Evolutionary conservation across 2,888 invertebrate species (phyloP).

Genomic region (Rhagium mordax): DNA sequence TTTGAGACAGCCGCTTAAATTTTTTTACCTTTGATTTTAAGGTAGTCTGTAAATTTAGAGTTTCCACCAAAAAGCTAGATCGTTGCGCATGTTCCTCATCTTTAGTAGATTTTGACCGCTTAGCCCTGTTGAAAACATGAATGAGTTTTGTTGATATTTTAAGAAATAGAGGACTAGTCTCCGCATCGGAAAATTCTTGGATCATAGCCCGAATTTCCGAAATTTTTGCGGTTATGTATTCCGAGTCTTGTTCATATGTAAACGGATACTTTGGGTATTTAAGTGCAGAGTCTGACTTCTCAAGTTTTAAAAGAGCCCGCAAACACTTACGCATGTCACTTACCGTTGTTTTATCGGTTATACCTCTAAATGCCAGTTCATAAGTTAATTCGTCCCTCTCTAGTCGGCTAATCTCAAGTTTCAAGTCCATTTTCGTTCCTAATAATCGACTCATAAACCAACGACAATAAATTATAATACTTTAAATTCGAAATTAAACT

Average conservation of each 20-base stretch:
- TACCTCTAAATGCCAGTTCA: neutral
- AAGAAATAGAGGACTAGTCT: too few relatives aligned
- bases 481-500: too few relatives aligned
- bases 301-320: neutral
- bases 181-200: too few relatives aligned
- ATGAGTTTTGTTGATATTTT: too few relatives aligned
- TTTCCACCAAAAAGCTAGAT: neutral
- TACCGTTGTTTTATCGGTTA: neutral
- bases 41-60: neutral
- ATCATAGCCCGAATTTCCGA: neutral
- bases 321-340: neutral
- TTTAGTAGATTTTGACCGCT: too few relatives aligned
- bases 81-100: neutral
- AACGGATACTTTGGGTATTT: neutral
- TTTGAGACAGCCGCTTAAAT: neutral
- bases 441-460: too few relatives aligned
- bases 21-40: neutral
- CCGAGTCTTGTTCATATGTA: neutral
- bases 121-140: too few relatives aligned
- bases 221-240: neutral
- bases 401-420: neutral
- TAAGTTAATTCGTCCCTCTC: neutral
- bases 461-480: too few relatives aligned
- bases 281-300: neutral
- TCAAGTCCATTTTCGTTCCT: neutral